A percentile compares a stretch with the other conserved stretches of the same genome.
These are phyloP conservation scores for Gobionotothen gibberifrons DNA, from an alignment of 2,797 vertebrate species.

Conservation along the genomic window DNA sequence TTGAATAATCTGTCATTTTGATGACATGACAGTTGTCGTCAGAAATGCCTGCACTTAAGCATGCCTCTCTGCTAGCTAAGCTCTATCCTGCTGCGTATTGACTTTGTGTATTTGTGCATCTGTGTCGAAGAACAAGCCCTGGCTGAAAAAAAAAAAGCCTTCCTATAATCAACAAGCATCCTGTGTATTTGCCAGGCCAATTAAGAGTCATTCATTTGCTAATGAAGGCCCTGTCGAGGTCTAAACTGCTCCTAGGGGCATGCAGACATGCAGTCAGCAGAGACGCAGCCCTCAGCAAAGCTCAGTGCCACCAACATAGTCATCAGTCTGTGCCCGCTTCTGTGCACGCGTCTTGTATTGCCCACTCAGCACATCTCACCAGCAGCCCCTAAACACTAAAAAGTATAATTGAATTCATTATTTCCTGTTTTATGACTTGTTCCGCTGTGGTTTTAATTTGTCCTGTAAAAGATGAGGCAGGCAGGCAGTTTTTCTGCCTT, in stretches of 20 bases:
- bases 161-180: conserved; percentile 84
- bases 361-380: conserved; percentile 84
- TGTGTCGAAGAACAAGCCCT: conserved; percentile 56
- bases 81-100: conserved; percentile 47
- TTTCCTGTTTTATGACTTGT: conserved; percentile 87
- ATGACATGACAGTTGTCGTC: conserved; percentile 73
- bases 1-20: conserved; percentile 70
- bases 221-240: conserved; percentile 83
- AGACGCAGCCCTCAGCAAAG: conserved; percentile 73
- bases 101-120: conserved; percentile 61
- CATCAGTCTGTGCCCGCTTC: conserved; percentile 72
- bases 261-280: conserved; percentile 77
- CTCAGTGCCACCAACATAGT: conserved; percentile 75
- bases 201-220: conserved; percentile 87
- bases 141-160: conserved; percentile 48
- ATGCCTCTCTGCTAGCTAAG: conserved; percentile 40
- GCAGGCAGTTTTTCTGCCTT: conserved; percentile 75
- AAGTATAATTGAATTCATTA: conserved; percentile 89
- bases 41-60: conserved; percentile 22
- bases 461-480: conserved; percentile 84
- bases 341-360: conserved; percentile 70
- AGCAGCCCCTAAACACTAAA: conserved; percentile 83
- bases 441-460: conserved; percentile 86
- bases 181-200: conserved; percentile 83
- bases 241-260: conserved; percentile 82